Conservation (phyloP, 2,888 invertebrate genomes). For the Ichneumon xanthorius region DNA sequence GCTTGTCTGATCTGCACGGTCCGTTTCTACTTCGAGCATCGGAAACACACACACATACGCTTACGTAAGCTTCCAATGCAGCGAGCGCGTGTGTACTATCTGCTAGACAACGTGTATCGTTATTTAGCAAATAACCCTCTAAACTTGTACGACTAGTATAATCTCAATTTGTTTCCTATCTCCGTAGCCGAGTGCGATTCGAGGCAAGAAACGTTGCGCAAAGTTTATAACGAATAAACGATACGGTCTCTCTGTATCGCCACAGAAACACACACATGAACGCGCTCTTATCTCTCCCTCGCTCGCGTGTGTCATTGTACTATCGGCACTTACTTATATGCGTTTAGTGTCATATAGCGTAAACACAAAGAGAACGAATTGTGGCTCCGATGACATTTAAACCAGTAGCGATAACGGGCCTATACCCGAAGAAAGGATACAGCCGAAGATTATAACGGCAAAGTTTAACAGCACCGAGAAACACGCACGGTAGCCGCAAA, state of each 20-base stretch:
- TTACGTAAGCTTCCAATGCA: background rate
- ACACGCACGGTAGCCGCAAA: conserved; percentile 18
- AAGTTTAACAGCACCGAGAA: background rate
- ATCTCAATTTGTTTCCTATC: conserved; percentile 18
- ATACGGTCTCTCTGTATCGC: background rate
- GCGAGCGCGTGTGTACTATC: background rate
- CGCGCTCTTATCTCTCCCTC: background rate
- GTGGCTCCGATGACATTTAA: conserved; percentile 35
- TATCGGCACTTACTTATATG: conserved; percentile 23
- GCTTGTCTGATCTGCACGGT: conserved; percentile 22
- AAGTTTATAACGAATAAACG: conserved; percentile 2
- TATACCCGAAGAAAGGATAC: background rate
- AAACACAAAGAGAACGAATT: conserved; percentile 31
- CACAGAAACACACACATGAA: background rate
- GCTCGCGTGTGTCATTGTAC: conserved; percentile 15
- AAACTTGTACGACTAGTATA: conserved; percentile 12
- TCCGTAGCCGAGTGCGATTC: background rate
- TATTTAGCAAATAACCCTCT: conserved; percentile 8
- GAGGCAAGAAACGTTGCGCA: conserved; percentile 5
- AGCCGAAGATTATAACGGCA: conserved; percentile 22
- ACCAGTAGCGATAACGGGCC: conserved; percentile 38
- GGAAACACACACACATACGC: background rate
- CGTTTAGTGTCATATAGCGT: background rate
- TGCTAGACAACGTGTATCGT: background rate
- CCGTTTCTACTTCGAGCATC: conserved; percentile 3